Percentiles rank a stretch among this genome's conserved stretches.
Evolutionary conservation across 2,888 invertebrate species (phyloP).

Genomic region (Clusia tigrina): DNA sequence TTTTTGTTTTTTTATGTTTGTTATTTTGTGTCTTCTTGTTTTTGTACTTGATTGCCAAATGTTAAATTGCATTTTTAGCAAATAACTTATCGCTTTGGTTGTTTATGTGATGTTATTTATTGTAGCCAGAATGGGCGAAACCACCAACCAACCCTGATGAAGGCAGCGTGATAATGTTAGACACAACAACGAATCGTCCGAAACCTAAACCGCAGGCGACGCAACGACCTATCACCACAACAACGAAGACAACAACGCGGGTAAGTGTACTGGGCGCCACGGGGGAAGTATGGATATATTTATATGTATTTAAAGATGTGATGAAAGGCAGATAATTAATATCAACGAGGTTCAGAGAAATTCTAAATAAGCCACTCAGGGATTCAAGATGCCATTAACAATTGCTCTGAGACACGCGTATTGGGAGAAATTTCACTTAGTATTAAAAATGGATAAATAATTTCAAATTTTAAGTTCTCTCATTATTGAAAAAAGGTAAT

Average conservation of each 20-base stretch:
- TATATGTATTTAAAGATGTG: too few species aligned
- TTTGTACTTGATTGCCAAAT: constrained; percentile 11
- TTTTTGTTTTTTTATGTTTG: constrained; percentile 13
- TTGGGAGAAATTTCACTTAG: too few species aligned
- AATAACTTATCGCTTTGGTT: constrained; percentile 23
- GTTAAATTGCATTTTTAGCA: constrained; percentile 20
- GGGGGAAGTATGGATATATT: too few species aligned
- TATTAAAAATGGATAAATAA: too few species aligned
- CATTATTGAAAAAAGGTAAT: too few species aligned
- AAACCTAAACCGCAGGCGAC: constrained; percentile 51
- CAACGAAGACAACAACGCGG: constrained; percentile 37
- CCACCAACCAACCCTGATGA: constrained; percentile 74
- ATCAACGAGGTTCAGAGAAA: too few species aligned
- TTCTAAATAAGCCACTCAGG: too few species aligned
- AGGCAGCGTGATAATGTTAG: constrained; percentile 59
- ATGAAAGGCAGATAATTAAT: too few species aligned
- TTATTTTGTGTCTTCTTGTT: constrained; percentile 2
- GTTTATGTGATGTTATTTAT: constrained; percentile 1
- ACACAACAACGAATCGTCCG: constrained; percentile 51
- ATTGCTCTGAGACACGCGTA: too few species aligned
- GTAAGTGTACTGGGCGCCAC: too few species aligned
- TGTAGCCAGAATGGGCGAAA: constrained; percentile 81
- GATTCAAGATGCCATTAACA: too few species aligned
- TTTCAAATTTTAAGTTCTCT: too few species aligned
- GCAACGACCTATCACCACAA: constrained; percentile 37